These are phyloP conservation scores for Idaea aversata DNA, from an alignment of 2,888 invertebrate species.

Conservation along the genomic window DNA sequence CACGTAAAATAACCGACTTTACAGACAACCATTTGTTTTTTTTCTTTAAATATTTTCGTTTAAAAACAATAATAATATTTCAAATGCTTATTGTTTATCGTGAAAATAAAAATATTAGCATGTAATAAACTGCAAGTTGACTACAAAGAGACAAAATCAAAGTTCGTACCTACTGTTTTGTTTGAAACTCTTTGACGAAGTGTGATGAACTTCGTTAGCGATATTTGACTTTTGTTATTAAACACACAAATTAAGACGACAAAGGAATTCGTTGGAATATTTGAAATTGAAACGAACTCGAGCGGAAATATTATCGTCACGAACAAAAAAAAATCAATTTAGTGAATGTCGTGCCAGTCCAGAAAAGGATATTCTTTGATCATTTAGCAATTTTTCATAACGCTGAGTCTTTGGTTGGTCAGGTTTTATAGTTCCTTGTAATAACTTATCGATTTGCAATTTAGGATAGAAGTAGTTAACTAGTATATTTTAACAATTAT, in stretches of 20 bases:
- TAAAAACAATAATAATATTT: no score
- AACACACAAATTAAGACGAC: constrained; percentile 2
- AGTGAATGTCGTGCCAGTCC: constrained; percentile 23
- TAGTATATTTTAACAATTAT: no score
- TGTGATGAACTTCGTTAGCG: constrained; percentile 18
- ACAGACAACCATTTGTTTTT: no score
- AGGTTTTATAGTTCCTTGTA: neutral
- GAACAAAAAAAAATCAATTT: constrained; percentile 25
- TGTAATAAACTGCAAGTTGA: constrained; percentile 13
- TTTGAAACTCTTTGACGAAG: constrained; percentile 18
- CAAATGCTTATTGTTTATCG: neutral
- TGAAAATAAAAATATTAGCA: constrained; percentile 8
- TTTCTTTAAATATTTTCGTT: no score
- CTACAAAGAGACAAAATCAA: constrained; percentile 15
- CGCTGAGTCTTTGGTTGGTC: neutral
- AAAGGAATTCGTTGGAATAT: neutral
- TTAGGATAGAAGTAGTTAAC: neutral
- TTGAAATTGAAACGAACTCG: constrained; percentile 14
- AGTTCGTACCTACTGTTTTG: constrained; percentile 9
- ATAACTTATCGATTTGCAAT: neutral
- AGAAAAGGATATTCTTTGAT: constrained; percentile 19
- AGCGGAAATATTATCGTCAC: constrained; percentile 15
- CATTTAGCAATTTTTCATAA: constrained; percentile 20
- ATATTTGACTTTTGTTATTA: constrained; percentile 2
- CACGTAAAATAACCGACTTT: no score